These are phyloP conservation scores for Hemiscyllium ocellatum DNA, from an alignment of 2,113 vertebrate species.

Conservation along the genomic window DNA sequence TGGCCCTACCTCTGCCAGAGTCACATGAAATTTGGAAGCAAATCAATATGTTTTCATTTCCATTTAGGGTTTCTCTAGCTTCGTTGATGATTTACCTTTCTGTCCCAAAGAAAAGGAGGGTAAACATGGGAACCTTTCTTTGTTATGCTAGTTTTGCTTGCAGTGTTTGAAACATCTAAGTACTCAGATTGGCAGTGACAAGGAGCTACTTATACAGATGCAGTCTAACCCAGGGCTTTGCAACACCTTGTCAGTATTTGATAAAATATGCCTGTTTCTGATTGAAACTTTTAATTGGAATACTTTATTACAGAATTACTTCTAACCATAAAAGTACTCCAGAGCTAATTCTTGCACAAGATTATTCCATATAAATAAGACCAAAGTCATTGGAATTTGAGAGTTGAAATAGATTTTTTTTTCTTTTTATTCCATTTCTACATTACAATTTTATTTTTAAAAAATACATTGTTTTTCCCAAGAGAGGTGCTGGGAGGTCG, in stretches of 20 bases:
- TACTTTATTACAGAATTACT: neutral
- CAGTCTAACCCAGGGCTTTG: neutral
- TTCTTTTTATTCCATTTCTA: neutral
- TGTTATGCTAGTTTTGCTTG: neutral
- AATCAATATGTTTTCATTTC: neutral
- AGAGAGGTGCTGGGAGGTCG: neutral
- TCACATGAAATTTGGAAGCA: too few species aligned
- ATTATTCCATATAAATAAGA: neutral
- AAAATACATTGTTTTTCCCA: neutral
- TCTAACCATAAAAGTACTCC: neutral
- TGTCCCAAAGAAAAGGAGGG: neutral
- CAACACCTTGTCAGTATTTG: neutral
- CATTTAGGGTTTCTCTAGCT: neutral
- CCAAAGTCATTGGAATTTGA: neutral
- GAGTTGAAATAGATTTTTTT: neutral
- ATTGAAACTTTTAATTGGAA: neutral
- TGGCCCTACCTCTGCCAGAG: neutral
- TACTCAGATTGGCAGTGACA: neutral
- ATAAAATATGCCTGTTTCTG: neutral
- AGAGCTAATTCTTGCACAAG: neutral
- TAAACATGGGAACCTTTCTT: neutral
- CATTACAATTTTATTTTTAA: neutral
- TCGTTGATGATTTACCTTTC: neutral
- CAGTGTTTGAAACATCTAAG: neutral
- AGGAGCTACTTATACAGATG: neutral